Evolutionary conservation across 1,140 invertebrate genomes (phyloP), one percentile per base, ranked within the genome.

Genomic region (Papilio polyxenes): DNA sequence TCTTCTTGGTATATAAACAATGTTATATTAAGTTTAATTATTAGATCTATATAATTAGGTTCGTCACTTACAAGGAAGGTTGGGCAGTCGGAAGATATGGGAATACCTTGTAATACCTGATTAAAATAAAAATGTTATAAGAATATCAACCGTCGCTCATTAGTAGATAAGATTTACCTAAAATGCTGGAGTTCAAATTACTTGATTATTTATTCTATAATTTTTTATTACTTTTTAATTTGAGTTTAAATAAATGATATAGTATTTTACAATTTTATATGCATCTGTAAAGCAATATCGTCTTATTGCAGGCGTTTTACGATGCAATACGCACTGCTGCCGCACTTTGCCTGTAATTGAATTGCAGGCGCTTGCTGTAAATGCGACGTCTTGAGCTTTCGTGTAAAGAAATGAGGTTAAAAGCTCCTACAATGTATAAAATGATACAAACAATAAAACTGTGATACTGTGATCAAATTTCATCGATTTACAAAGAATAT

Each of bases 311-410:
- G 84, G 82, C 87, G 89, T 85, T 93, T 93, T 92, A 92, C 88
- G 90, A 90, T 89, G 89, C 88, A 89, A 90, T 89, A 91, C 89
- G 90, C 89, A 91, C 87, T 85, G 84, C 81, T 81, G 81, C 84
- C 85, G 83, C 86, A 90, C 87, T 91, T 92, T 92, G 90, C 91
- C 84, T 82, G 86, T 92, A 91, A 91, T 92, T 92, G 88, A 90
- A 92, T 91, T 80, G 88, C 90, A 92, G 91, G 92, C 89, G 91
- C 85, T 92, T 83, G 84, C 82, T 79, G 83, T 88, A 89, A 90
- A 90, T 83, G 85, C 84, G 84, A 87, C 87, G 89, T 87, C 83
- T 81, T 62, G 80, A 78, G 77, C 75, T 85, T 82, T 79, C 82
- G 56, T 81, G 72, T 79, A 75, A 84, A 84, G 82, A 84, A 86